Conservation (phyloP, 2,797 vertebrate species). For the Characodon lateralis region DNA sequence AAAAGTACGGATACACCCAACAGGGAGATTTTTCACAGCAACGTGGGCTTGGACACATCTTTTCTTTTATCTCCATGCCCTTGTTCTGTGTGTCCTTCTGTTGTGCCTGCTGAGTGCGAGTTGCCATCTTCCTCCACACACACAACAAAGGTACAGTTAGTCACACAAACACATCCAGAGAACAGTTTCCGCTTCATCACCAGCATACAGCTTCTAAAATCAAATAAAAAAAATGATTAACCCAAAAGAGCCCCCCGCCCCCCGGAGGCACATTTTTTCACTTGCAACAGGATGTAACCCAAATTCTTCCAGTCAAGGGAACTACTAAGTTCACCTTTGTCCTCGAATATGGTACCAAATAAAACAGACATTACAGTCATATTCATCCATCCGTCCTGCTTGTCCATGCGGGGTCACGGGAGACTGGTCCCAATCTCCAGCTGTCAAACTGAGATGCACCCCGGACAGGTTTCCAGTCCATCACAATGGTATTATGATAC, state of each 20-base stretch:
- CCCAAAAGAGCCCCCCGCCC: conserved; percentile 45
- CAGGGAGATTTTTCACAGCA: conserved; percentile 62
- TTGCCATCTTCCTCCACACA: conserved; percentile 6
- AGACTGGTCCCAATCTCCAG: too few relatives aligned
- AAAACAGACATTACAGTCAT: conserved; percentile 35
- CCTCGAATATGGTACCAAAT: conserved; percentile 33
- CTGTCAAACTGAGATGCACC: too few relatives aligned
- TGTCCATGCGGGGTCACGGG: too few relatives aligned
- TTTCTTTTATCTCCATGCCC: conserved; percentile 66
- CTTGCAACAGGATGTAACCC: conserved; percentile 67
- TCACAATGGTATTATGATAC: conserved; percentile 43
- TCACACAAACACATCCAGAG: conserved; percentile 47
- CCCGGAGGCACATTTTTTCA: conserved; percentile 57
- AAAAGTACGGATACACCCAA: conserved; percentile 63
- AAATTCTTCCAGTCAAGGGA: conserved; percentile 53
- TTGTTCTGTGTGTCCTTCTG: conserved; percentile 64
- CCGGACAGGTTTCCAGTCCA: too few relatives aligned
- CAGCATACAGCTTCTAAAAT: conserved; percentile 51
- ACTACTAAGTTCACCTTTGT: conserved; percentile 41
- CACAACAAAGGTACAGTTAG: conserved; percentile 41
- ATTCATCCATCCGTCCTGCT: neutral
- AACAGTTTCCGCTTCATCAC: conserved; percentile 61
- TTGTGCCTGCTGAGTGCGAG: conserved; percentile 10
- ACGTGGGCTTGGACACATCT: conserved; percentile 46
- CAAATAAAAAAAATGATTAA: conserved; percentile 59